phyloP scores from a whole-genome alignment of 2,888 invertebrate species.

The Pseudococcus longispinus region DNA sequence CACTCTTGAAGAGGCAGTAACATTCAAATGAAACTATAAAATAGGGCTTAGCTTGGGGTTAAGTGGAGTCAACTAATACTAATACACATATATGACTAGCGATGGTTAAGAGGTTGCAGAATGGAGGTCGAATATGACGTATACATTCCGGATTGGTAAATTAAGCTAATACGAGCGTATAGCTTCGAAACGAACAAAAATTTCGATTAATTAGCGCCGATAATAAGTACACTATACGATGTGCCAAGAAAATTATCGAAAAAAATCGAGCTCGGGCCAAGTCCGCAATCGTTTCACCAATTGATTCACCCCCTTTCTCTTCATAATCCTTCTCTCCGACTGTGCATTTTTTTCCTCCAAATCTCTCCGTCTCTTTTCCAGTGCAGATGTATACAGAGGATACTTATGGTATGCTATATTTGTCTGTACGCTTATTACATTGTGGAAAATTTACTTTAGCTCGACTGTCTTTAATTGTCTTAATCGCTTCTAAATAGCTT shows the following conservation, averaged over 20 bases:
- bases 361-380: neutral
- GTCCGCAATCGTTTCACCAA: neutral
- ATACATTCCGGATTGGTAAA: conserved; percentile 49
- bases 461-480: conserved; percentile 41
- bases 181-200: conserved; percentile 29
- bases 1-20: conserved; percentile 10
- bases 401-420: neutral
- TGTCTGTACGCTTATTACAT: neutral
- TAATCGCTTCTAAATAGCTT: conserved; percentile 33
- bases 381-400: too few species aligned
- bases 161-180: conserved; percentile 44
- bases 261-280: neutral
- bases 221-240: neutral
- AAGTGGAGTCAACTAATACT: conserved; percentile 57
- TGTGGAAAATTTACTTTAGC: conserved; percentile 28
- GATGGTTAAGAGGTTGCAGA: conserved; percentile 54
- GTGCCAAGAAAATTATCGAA: neutral
- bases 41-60: conserved; percentile 56
- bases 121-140: conserved; percentile 57
- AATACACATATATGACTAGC: conserved; percentile 53
- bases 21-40: conserved; percentile 53
- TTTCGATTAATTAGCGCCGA: conserved; percentile 35
- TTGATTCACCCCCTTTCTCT: too few species aligned
- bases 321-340: too few species aligned
- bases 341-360: neutral